A percentile compares a stretch with the other conserved stretches of the same genome.
These are phyloP conservation scores for Trogon surrucura DNA, from an alignment of 2,113 vertebrate species.

Conservation along the genomic window DNA sequence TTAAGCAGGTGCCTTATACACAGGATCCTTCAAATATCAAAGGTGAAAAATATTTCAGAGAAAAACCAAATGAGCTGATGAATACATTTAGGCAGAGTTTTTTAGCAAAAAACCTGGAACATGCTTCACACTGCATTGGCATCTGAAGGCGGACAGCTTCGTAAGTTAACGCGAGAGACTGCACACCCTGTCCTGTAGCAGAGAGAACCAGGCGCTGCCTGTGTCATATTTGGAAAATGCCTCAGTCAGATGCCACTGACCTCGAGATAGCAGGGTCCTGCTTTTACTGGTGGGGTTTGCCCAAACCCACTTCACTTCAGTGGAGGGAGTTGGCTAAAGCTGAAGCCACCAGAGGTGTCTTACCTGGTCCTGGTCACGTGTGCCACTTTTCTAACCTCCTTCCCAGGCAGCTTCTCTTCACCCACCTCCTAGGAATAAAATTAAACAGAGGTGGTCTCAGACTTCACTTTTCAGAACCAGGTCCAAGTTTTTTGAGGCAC, in stretches of 20 bases:
- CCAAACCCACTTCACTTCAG: background rate
- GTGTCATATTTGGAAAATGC: rapidly evolving
- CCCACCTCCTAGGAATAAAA: background rate
- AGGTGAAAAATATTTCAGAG: background rate
- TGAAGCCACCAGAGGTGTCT: background rate
- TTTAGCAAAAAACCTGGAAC: background rate
- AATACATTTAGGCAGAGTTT: background rate
- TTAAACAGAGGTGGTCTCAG: background rate
- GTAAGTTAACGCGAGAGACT: background rate
- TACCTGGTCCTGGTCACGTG: background rate
- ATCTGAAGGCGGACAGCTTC: background rate
- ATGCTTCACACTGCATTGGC: background rate
- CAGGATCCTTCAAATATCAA: background rate
- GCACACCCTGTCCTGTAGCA: background rate
- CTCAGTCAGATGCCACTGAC: no score
- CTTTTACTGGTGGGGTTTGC: background rate
- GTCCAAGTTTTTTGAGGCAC: background rate
- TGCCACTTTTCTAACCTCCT: background rate
- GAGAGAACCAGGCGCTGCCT: background rate
- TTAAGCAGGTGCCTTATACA: constrained; percentile 25
- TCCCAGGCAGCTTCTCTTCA: background rate
- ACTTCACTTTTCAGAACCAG: background rate
- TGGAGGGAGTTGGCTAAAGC: rapidly evolving
- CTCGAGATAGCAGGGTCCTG: background rate
- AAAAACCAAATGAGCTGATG: background rate